A percentile compares a stretch with the other conserved stretches of the same genome.
These are phyloP conservation scores for Morone chrysops DNA, from an alignment of 2,113 vertebrate species.

Conservation along the genomic window DNA sequence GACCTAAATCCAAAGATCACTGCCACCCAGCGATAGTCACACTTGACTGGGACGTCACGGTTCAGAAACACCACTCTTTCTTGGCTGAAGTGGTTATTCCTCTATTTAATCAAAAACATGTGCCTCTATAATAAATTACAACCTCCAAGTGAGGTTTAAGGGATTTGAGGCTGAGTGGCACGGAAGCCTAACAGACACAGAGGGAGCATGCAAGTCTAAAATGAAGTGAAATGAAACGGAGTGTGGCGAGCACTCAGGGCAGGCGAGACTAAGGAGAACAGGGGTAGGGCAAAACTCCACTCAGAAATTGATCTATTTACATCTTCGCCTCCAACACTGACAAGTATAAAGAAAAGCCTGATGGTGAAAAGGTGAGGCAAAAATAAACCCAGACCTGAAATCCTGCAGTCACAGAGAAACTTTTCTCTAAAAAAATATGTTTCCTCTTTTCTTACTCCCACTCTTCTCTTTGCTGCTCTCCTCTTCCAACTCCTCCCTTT, in stretches of 20 bases:
- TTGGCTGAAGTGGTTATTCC: neutral
- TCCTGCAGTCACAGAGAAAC: neutral
- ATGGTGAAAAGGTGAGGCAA: constrained; percentile 21
- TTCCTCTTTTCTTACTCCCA: neutral
- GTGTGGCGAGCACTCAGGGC: neutral
- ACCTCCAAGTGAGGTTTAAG: constrained; percentile 18
- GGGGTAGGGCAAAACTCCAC: neutral
- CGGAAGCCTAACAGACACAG: neutral
- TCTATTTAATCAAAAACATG: constrained; percentile 25
- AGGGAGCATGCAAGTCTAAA: neutral
- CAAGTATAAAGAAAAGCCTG: neutral
- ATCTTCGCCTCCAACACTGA: neutral
- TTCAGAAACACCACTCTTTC: constrained; percentile 7
- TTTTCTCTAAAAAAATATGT: no score
- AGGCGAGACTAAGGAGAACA: neutral
- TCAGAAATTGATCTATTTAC: constrained; percentile 16
- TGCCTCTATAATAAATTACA: constrained; percentile 25
- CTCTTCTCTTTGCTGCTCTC: neutral
- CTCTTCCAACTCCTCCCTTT: neutral
- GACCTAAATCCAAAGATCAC: constrained; percentile 28
- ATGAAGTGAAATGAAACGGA: neutral
- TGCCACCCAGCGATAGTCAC: constrained; percentile 12
- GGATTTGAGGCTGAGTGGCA: constrained; percentile 19
- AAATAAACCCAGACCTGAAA: constrained; percentile 11
- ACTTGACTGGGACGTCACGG: constrained; percentile 1